Evolutionary conservation across 2,113 vertebrate genomes (phyloP).

Genomic region (Balaeniceps rex): DNA sequence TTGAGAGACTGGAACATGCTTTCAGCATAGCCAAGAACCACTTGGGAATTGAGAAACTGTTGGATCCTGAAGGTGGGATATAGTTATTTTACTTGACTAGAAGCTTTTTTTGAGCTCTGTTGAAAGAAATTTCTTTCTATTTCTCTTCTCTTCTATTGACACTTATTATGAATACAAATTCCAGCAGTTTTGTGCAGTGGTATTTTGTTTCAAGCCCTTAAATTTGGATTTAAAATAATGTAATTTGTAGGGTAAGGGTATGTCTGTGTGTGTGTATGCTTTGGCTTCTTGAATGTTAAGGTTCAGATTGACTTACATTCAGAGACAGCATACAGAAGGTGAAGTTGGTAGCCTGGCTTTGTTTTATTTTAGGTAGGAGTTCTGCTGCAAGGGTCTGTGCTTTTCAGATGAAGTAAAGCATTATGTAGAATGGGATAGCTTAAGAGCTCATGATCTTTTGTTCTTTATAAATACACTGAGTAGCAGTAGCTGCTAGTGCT

Average conservation of each 20-base stretch:
- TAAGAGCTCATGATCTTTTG: neutral
- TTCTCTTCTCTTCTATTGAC: neutral
- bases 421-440: neutral
- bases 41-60: conserved; percentile 88
- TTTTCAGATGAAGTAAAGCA: neutral
- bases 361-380: neutral
- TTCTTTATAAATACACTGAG: neutral
- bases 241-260: neutral
- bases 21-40: conserved; percentile 89
- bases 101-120: neutral
- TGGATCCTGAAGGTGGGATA: conserved; percentile 92
- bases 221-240: neutral
- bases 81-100: neutral
- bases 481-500: neutral
- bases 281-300: neutral
- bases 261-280: accelerated
- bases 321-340: neutral
- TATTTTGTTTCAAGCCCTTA: neutral
- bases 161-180: neutral
- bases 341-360: neutral
- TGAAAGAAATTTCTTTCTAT: neutral
- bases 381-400: neutral
- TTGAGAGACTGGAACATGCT: conserved; percentile 88
- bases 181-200: neutral
- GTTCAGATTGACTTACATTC: neutral